These are phyloP conservation scores for Bombyx huttoni DNA, from an alignment of 2,888 invertebrate species.

Conservation along the genomic window DNA sequence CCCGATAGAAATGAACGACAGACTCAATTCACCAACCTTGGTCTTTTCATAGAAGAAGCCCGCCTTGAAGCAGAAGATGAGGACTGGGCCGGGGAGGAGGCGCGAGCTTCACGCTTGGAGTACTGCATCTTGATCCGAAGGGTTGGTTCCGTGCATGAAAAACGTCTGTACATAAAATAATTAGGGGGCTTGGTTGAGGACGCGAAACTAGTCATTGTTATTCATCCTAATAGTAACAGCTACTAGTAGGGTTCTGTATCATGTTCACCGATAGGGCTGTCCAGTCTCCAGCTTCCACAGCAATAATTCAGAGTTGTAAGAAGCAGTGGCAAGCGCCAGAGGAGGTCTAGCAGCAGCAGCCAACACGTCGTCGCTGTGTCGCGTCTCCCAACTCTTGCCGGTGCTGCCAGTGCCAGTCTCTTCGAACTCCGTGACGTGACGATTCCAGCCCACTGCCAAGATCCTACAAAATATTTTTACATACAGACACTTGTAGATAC, in stretches of 20 bases:
- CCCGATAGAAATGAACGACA: not conserved
- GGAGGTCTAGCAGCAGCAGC: conserved; percentile 77
- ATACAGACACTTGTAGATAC: no score
- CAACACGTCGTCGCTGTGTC: conserved; percentile 83
- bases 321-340: conserved; percentile 80
- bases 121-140: conserved; percentile 71
- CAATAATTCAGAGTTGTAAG: conserved; percentile 84
- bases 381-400: conserved; percentile 79
- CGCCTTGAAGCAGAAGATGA: conserved; percentile 2
- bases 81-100: conserved; percentile 6
- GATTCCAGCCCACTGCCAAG: conserved; percentile 85
- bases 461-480: conserved; percentile 61
- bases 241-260: no score
- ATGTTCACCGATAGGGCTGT: conserved; percentile 74
- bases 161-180: conserved; percentile 26
- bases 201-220: no score
- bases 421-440: conserved; percentile 77
- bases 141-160: conserved; percentile 70
- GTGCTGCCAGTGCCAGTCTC: conserved; percentile 64
- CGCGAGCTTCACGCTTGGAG: conserved; percentile 38
- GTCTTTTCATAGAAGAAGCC: conserved; percentile 17
- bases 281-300: conserved; percentile 89
- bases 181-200: no score
- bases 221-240: no score
- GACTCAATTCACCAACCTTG: conserved; percentile 17